Base-by-base conservation (phyloP, 2,888 invertebrate genomes). In the Plebejus anna region DNA sequence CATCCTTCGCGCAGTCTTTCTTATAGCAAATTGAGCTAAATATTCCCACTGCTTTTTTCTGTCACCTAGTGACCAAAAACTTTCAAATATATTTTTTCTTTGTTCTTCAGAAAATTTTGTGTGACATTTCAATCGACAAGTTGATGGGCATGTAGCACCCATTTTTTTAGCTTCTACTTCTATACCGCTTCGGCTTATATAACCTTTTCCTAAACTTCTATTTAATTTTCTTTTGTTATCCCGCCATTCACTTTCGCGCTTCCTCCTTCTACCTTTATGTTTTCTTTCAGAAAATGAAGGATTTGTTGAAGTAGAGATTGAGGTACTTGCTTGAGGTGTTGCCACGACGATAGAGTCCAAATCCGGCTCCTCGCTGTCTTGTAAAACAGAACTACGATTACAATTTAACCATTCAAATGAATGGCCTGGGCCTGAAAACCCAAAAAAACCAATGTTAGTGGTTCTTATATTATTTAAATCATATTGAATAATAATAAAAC, bases 141-240 rank as follows among this genome's bases (percentile, higher is more conserved):
- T 47, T 47, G 2, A 9, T 47, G 47, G 47, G 9, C 47, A 47
- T 47, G 2, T 9, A 47, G 47, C 47, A 11, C 47, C 47, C 9
- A 47, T 47, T 47, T 47, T 47, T 47, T 47, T 47, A 47, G 47
- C 47, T 47, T 47, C 47, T 47, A 47, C 47, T 47, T 9, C 2
- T 9, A 9, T 47, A 47, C 47, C 47, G 47, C 47, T 47, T 47
- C 47, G 9, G 9, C 9, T 47, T 47, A 47, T 47, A 47, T 47
- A 47, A 47, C 9, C 47, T 47, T 47, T 47, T 47, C 47, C 75
- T 11, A 66, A 59, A 77, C 16, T 36, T 71, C 61, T 57, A 38
- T 51, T 80, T 79, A 32, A 81, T 79, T 28, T 76, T 79, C 36
- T 72, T 22, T 28, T 51, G 76, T n/a, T 47, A 76, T 5, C 85